These are phyloP conservation scores for Momotus momota DNA, from an alignment of 2,797 vertebrate species.

Conservation along the genomic window DNA sequence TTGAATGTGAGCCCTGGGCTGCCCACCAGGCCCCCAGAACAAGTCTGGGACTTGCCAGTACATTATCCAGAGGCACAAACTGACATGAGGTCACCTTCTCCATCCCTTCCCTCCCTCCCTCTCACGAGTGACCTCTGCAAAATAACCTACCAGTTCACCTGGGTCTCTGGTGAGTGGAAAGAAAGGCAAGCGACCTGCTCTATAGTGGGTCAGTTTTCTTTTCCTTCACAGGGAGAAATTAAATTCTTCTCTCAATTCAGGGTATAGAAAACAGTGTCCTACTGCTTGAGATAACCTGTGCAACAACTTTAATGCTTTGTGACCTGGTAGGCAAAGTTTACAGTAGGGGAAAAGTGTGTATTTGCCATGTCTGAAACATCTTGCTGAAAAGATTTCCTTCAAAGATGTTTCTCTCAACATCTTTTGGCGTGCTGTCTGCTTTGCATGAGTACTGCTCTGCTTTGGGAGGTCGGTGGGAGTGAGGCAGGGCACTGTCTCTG, in stretches of 20 bases:
- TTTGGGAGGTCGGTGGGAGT: constrained; percentile 5
- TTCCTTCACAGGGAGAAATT: neutral
- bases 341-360: neutral
- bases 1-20: neutral
- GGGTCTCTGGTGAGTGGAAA: neutral
- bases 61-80: neutral
- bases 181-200: neutral
- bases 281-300: neutral
- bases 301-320: neutral
- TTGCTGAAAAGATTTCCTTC: neutral
- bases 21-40: neutral
- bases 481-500: neutral
- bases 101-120: neutral
- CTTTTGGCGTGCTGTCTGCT: neutral
- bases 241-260: neutral
- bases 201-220: neutral
- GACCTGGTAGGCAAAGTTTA: neutral
- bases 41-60: neutral
- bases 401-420: fast-evolving
- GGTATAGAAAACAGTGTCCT: neutral
- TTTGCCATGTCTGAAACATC: neutral
- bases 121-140: neutral
- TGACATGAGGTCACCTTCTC: neutral
- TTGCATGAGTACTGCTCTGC: neutral
- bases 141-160: neutral